phyloP scores from a whole-genome alignment of 2,888 invertebrate genomes.

The Volucella inanis region DNA sequence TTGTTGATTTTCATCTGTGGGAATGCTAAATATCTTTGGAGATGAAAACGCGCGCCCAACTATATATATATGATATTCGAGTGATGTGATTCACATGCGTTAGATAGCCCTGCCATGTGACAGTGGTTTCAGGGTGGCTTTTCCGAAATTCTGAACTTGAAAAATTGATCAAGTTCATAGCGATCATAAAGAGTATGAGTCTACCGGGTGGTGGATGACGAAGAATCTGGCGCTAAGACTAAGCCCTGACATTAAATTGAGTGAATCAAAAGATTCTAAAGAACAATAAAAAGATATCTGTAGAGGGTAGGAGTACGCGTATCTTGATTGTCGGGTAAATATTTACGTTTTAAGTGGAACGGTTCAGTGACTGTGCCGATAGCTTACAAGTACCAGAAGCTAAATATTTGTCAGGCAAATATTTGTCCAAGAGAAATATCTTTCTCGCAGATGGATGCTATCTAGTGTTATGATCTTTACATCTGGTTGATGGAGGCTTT shows the following conservation, averaged over 20 bases:
- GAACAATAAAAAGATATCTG: no score
- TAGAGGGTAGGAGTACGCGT: background rate
- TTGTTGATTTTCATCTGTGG: conserved; percentile 1
- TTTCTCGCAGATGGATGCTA: conserved; percentile 48
- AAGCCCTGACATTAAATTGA: no score
- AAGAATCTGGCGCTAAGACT: conserved; percentile 7
- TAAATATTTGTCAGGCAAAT: conserved; percentile 59
- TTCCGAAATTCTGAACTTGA: no score
- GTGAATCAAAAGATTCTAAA: no score
- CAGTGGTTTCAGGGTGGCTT: no score
- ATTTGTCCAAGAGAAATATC: conserved; percentile 39
- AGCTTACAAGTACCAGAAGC: conserved; percentile 52
- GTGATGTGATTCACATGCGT: no score
- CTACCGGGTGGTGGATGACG: background rate
- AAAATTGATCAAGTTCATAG: conserved; percentile 12
- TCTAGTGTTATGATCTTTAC: conserved; percentile 56
- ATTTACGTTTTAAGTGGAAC: conserved; percentile 37
- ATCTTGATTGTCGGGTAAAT: conserved; percentile 31
- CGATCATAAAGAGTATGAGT: conserved; percentile 33
- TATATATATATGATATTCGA: background rate
- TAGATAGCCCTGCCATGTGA: no score
- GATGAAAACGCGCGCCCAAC: conserved; percentile 3
- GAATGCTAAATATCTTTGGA: conserved; percentile 11
- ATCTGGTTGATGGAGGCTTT: conserved; percentile 51
- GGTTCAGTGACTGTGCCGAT: conserved; percentile 37